Conservation (phyloP, 2,888 invertebrate genomes). For the Hylaea fasciaria region DNA sequence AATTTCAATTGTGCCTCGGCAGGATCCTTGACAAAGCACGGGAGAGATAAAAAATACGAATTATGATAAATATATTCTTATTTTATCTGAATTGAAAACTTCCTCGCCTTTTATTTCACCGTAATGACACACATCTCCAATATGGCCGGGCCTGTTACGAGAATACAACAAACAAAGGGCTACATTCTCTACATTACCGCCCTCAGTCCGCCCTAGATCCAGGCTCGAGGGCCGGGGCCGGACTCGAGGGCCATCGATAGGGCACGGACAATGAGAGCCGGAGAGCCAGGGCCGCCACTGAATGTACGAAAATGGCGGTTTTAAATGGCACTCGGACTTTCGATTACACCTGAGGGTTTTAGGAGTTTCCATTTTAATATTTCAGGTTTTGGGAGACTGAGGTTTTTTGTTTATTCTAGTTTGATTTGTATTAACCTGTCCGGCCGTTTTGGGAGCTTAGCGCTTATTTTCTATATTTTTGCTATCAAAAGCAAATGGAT, state of each 20-base stretch:
- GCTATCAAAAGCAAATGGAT: no score
- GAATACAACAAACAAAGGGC: conserved; percentile 21
- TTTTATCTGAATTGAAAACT: no score
- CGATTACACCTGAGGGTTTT: conserved; percentile 32
- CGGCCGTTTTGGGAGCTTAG: no score
- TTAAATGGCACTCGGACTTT: conserved; percentile 33
- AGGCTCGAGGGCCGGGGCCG: conserved; percentile 29
- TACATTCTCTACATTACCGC: conserved; percentile 21
- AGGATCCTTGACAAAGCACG: no score
- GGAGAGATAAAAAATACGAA: no score
- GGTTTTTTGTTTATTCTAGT: not conserved
- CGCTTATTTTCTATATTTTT: no score
- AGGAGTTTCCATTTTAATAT: conserved; percentile 20
- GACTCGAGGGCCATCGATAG: conserved; percentile 42
- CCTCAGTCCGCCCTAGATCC: conserved; percentile 41
- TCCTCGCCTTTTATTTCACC: not conserved
- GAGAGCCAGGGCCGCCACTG: conserved; percentile 8
- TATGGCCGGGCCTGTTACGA: not conserved
- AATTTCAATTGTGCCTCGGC: no score
- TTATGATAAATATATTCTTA: no score
- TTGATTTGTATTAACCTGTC: no score
- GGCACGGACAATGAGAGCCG: conserved; percentile 40
- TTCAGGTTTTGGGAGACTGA: conserved; percentile 2
- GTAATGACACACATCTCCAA: not conserved
- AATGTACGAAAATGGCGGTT: conserved; percentile 31